Evolutionary conservation across 53 echinoderm and acorn worm genomes (phyloP), one percentile per base, ranked within the genome.

Genomic region (Crossaster papposus): DNA sequence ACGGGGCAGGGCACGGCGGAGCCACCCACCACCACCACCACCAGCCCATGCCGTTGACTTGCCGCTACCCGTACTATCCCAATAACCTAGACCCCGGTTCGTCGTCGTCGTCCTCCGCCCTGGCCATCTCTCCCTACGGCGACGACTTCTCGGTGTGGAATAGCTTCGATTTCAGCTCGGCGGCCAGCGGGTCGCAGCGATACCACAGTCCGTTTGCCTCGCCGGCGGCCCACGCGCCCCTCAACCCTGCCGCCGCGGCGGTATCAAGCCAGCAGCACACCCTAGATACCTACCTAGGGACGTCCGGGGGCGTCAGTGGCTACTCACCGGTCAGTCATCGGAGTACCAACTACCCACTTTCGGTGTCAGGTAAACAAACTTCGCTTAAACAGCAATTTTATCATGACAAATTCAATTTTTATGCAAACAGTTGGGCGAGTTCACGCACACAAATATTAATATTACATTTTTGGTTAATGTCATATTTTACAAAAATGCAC

Each of bases 131-230:
- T 0, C 83, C 91, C 18, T 96, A 92, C 86, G 90, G 81, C 33
- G 96, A 96, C 24, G 96, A 96, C 38, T 95, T 93, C 81, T 93
- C 95, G 0, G 95, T 95, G 20, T 95, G 96, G 95, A 96, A 91
- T 79, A 89, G 92, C 30, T 93, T 95, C 78, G 96, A 95, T 52
- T 92, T 93, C 30, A 64, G 83, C 22, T 83, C 92, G 2, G 55
- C 92, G 2, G 55, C 75, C 26, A 54, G 71, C 22, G 51, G 44
- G 23, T 78, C 51, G 1, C 70, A 65, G 70, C 30, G 79, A 30
- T 88, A 91, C 68, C 83, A 83, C 58, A 89, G 77, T 72, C 79
- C 89, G 53, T 82, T 90, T 33, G 76, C 77, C 13, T 70, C 89
- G 6, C 91, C 91, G 6, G 50, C 91, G 20, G 70, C 93, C 7